phyloP scores from a whole-genome alignment of 2,797 vertebrate species.

The Poeciliopsis infans region DNA sequence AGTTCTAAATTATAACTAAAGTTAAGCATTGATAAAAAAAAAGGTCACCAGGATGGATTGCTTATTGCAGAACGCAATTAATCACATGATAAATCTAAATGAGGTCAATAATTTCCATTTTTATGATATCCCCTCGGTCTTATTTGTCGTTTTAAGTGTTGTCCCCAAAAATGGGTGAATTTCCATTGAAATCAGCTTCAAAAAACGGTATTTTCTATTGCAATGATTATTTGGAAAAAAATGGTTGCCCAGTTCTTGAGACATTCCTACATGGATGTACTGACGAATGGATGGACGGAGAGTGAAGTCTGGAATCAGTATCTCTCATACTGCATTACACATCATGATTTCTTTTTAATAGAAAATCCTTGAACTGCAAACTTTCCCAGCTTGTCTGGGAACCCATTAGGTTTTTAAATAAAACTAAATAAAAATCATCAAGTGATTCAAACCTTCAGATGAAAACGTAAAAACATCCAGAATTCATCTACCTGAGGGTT shows the following conservation, averaged over 20 bases:
- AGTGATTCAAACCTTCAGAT: not conserved
- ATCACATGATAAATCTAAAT: too few relatives aligned
- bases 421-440: not conserved
- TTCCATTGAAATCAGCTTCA: too few relatives aligned
- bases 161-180: too few relatives aligned
- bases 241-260: too few relatives aligned
- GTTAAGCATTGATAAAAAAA: not conserved
- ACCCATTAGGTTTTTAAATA: not conserved
- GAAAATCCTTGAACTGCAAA: not conserved
- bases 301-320: not conserved
- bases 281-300: not conserved
- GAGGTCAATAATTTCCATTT: too few relatives aligned
- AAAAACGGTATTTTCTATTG: too few relatives aligned
- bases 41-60: not conserved
- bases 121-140: too few relatives aligned
- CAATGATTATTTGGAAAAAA: too few relatives aligned
- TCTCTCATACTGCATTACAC: not conserved
- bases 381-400: not conserved
- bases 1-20: not conserved
- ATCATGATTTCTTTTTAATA: not conserved
- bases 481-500: constrained; percentile 87
- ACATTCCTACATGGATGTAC: too few relatives aligned
- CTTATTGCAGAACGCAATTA: too few relatives aligned
- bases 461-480: not conserved
- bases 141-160: too few relatives aligned